phyloP scores from a whole-genome alignment of 2,113 vertebrate species.

The Notiomystis cincta region DNA sequence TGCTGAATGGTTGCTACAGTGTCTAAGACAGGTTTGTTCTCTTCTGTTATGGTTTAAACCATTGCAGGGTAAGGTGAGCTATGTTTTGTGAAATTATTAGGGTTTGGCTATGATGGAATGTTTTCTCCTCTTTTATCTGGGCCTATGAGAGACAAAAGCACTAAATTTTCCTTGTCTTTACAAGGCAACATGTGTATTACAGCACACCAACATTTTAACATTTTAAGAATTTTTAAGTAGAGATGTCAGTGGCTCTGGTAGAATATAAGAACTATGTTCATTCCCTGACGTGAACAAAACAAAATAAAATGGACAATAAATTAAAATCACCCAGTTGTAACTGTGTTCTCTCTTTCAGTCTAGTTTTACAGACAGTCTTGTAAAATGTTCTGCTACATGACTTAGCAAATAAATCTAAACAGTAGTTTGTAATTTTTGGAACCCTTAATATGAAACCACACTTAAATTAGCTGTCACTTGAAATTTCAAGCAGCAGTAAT shows the following conservation, averaged over 20 bases:
- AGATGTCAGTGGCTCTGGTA: neutral
- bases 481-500: neutral
- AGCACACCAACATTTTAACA: neutral
- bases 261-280: neutral
- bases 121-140: neutral
- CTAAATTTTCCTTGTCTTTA: neutral
- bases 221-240: neutral
- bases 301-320: neutral
- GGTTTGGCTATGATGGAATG: neutral
- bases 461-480: constrained; percentile 35
- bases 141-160: neutral
- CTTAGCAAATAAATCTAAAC: constrained; percentile 10
- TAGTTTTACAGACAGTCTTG: neutral
- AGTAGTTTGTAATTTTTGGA: neutral
- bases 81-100: neutral
- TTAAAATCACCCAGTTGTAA: neutral
- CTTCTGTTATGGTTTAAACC: neutral
- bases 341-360: neutral
- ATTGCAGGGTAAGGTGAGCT: neutral
- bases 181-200: neutral
- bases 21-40: neutral
- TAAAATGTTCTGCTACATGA: neutral
- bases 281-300: neutral
- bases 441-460: neutral
- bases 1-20: neutral